phyloP scores from a whole-genome alignment of 2,797 vertebrate species.

The Melanotaenia maccullochi region DNA sequence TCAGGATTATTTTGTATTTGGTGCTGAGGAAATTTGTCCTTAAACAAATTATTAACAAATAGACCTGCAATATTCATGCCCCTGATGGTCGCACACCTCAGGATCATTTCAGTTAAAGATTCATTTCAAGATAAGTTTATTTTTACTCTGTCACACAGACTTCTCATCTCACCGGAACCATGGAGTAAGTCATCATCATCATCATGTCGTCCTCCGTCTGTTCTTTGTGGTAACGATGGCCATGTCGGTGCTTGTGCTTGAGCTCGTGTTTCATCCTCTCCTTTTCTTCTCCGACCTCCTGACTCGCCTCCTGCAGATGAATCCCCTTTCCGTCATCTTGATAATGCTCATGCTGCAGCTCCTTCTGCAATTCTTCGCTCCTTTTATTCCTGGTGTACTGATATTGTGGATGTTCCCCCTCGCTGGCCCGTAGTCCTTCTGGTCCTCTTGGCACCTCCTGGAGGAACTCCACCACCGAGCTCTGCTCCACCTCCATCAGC shows the following conservation, averaged over 20 bases:
- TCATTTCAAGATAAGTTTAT: neutral
- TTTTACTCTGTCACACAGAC: neutral
- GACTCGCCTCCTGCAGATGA: conserved; percentile 63
- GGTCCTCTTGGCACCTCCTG: conserved; percentile 76
- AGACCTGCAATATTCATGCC: neutral
- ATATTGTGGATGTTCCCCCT: conserved; percentile 36
- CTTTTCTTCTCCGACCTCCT: conserved; percentile 68
- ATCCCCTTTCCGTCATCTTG: conserved; percentile 21
- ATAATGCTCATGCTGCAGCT: conserved; percentile 55
- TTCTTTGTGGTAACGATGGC: conserved; percentile 67
- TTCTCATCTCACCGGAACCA: conserved; percentile 90
- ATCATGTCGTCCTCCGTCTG: conserved; percentile 88
- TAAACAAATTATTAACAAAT: neutral
- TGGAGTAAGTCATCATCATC: conserved; percentile 96
- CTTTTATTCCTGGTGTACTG: conserved; percentile 85
- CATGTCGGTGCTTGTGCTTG: conserved; percentile 66
- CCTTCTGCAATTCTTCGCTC: conserved; percentile 72
- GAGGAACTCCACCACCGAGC: conserved; percentile 80
- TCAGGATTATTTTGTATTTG: neutral
- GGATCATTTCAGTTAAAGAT: neutral
- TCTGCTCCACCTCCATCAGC: conserved; percentile 74
- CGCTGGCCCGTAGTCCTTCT: conserved; percentile 37
- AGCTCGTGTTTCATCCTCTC: conserved; percentile 51
- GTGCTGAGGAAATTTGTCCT: neutral
- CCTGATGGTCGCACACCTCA: neutral